Evolutionary conservation across 2,888 invertebrate genomes (phyloP).

Genomic region (Heliconius charithonia): DNA sequence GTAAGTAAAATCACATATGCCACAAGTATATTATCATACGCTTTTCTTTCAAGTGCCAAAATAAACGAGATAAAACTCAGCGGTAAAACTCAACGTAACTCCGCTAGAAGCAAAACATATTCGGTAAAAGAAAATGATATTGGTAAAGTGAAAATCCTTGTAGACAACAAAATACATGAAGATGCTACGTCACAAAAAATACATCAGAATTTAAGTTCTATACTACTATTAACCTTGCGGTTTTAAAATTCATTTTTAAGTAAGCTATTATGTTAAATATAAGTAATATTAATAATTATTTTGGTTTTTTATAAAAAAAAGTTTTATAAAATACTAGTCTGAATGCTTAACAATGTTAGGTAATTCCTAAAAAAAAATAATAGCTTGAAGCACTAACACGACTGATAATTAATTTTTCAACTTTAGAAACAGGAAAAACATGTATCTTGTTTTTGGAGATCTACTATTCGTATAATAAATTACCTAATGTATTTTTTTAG

Average conservation of each 20-base stretch:
- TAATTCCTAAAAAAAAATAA: not conserved
- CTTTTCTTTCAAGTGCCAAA: not conserved
- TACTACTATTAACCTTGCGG: not conserved
- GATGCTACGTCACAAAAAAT: not conserved
- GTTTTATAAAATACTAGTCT: not conserved
- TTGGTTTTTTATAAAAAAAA: not conserved
- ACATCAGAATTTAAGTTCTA: not conserved
- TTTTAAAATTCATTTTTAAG: too few species aligned
- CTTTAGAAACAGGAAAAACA: slow-evolving; percentile 21
- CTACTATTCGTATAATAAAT: not conserved
- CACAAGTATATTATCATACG: not conserved
- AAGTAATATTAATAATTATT: not conserved
- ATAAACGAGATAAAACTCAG: not conserved
- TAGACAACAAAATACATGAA: not conserved
- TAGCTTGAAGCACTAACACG: not conserved
- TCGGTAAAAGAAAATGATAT: not conserved
- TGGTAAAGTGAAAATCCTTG: slow-evolving; percentile 10
- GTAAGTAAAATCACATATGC: not conserved
- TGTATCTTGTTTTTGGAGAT: not conserved
- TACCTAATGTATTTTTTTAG: not conserved
- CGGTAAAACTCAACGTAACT: not conserved
- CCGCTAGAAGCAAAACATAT: not conserved
- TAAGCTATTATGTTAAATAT: too few species aligned
- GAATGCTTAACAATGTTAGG: too few species aligned
- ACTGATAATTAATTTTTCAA: slow-evolving; percentile 13